These are phyloP conservation scores for Oplegnathus fasciatus DNA, from an alignment of 2,113 vertebrate species.

Conservation along the genomic window DNA sequence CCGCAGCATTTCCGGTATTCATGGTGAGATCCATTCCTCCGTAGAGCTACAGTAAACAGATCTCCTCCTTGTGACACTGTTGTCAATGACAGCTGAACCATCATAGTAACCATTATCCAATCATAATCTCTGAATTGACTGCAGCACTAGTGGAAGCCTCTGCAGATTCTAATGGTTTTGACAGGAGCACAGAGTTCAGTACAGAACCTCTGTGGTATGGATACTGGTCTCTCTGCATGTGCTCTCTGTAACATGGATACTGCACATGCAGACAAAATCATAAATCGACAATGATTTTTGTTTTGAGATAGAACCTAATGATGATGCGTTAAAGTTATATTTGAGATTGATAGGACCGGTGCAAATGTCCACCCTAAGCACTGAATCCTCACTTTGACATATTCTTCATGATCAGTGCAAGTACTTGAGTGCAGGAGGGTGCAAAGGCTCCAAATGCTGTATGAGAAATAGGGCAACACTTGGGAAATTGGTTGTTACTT, in stretches of 20 bases:
- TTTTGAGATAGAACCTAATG: background rate
- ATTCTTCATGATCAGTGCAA: no score
- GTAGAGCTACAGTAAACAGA: background rate
- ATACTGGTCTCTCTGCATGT: background rate
- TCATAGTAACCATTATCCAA: background rate
- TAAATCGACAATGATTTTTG: background rate
- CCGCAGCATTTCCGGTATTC: background rate
- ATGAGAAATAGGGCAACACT: no score
- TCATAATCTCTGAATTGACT: background rate
- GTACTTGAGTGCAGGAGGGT: background rate
- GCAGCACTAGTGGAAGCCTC: background rate
- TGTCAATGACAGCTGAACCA: background rate
- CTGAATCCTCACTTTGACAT: background rate
- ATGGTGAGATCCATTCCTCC: background rate
- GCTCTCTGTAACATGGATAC: background rate
- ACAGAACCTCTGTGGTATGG: background rate
- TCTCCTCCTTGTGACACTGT: background rate
- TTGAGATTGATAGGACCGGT: background rate
- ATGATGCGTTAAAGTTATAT: background rate
- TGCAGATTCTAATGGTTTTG: background rate
- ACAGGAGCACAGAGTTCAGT: constrained; percentile 1
- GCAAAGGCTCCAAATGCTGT: background rate
- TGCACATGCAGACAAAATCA: background rate
- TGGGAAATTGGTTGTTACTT: background rate
- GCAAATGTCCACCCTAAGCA: background rate